Evolutionary conservation across 2,888 invertebrate genomes (phyloP).

Genomic region (Cantharis flavilabris): DNA sequence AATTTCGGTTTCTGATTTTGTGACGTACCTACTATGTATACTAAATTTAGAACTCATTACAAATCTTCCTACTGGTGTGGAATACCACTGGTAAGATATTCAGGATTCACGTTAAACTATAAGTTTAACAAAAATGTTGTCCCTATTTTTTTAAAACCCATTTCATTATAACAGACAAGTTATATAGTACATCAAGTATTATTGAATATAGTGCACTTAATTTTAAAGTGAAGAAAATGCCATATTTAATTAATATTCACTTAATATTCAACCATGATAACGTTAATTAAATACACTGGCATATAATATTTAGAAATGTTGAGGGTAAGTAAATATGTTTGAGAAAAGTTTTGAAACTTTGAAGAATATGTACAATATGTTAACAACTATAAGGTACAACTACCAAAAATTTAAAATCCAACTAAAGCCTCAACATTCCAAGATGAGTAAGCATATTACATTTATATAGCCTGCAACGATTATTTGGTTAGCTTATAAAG

Average conservation of each 20-base stretch:
- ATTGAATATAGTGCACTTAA: not conserved
- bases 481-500: slow-evolving; percentile 2
- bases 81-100: too few species aligned
- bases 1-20: too few species aligned
- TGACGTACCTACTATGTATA: too few species aligned
- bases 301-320: not conserved
- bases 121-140: too few species aligned
- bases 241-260: not conserved
- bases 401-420: not conserved
- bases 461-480: slow-evolving; percentile 4
- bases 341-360: not conserved
- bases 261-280: not conserved
- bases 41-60: too few species aligned
- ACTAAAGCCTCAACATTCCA: not conserved
- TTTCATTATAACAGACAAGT: too few species aligned
- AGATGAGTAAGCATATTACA: slow-evolving; percentile 1
- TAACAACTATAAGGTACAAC: not conserved
- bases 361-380: not conserved
- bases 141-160: too few species aligned
- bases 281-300: not conserved
- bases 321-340: not conserved
- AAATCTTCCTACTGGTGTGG: too few species aligned
- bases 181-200: too few species aligned
- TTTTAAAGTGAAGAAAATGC: not conserved
- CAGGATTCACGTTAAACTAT: too few species aligned